phyloP scores from a whole-genome alignment of 2,113 vertebrate genomes.

The Mus spicilegus region DNA sequence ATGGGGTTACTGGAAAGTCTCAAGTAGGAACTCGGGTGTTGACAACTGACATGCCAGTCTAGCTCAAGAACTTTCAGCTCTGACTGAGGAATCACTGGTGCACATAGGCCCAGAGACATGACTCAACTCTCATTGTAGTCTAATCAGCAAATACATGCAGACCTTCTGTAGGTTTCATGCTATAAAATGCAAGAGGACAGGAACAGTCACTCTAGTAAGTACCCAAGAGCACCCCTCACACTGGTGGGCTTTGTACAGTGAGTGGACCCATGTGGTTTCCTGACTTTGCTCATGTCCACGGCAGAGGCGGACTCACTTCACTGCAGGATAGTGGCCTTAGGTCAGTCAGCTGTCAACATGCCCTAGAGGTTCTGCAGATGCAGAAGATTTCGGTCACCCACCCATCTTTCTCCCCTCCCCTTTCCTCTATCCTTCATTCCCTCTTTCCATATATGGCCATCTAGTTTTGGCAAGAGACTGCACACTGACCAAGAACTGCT shows the following conservation, averaged over 20 bases:
- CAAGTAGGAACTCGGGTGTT: fast-evolving
- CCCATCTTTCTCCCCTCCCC: not conserved
- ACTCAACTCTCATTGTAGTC: not conserved
- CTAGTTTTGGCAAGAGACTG: slow-evolving; percentile 59
- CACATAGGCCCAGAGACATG: not conserved
- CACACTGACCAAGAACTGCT: slow-evolving; percentile 61
- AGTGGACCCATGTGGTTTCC: fast-evolving
- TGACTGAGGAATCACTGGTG: fast-evolving
- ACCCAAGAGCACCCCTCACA: not conserved
- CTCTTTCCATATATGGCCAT: not conserved
- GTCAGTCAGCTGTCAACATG: not conserved
- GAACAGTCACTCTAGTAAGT: fast-evolving
- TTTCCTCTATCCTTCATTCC: not conserved
- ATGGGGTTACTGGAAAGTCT: not conserved
- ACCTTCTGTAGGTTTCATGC: not conserved
- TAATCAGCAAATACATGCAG: not conserved
- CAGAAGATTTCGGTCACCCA: not conserved
- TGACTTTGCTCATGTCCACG: not conserved
- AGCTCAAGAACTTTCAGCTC: not conserved
- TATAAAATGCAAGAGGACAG: fast-evolving
- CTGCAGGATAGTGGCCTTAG: not conserved
- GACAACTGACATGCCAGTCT: not conserved
- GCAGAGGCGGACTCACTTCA: not conserved
- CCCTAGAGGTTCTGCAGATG: not conserved
- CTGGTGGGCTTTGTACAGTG: not conserved